phyloP scores from a whole-genome alignment of 2,797 vertebrate species.

The Darevskia nairensis region DNA sequence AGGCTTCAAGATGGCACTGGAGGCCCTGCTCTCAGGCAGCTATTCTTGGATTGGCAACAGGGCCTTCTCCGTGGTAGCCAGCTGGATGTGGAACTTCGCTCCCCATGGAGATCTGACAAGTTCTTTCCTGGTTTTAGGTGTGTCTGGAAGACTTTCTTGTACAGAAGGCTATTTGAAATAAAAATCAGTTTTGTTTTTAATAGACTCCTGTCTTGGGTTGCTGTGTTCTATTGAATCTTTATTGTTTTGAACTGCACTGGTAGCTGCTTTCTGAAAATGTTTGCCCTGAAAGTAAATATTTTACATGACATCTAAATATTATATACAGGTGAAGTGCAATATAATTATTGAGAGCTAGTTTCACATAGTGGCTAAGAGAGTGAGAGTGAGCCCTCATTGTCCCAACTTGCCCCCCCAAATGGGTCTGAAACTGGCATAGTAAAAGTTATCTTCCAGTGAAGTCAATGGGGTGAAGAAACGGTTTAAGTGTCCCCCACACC shows the following conservation, averaged over 20 bases:
- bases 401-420: no score
- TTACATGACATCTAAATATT: neutral
- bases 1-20: neutral
- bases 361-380: no score
- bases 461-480: no score
- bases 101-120: neutral
- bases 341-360: neutral
- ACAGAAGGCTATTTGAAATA: neutral
- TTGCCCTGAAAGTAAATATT: neutral
- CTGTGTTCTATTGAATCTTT: neutral
- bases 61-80: neutral
- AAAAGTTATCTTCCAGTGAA: no score
- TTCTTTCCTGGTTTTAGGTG: neutral
- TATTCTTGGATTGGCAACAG: neutral
- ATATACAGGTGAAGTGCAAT: neutral
- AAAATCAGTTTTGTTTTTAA: neutral
- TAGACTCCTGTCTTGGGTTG: neutral
- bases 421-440: no score
- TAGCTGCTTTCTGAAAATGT: neutral
- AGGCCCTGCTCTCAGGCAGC: neutral
- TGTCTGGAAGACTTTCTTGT: neutral
- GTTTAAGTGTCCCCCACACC: no score
- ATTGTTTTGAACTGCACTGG: neutral
- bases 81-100: no score
- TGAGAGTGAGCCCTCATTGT: no score